phyloP scores from a whole-genome alignment of 2,113 vertebrate genomes.

The Microcebus lehilahytsara region DNA sequence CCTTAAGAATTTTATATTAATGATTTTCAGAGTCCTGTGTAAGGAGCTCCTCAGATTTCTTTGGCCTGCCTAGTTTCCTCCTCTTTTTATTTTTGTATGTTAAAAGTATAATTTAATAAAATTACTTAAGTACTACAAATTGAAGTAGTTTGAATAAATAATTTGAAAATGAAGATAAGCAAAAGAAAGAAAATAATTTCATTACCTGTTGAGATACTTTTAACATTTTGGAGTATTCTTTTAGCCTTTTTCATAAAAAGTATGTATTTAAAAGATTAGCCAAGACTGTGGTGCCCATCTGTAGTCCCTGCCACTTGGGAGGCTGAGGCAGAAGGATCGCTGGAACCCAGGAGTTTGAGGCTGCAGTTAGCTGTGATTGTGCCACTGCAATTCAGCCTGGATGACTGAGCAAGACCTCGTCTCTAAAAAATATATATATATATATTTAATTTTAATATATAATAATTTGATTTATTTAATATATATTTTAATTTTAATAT shows the following conservation, averaged over 20 bases:
- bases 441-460: too few species aligned
- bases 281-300: too few species aligned
- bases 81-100: background rate
- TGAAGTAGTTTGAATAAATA: background rate
- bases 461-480: too few species aligned
- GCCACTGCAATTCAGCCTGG: too few species aligned
- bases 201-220: background rate
- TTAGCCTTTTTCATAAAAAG: background rate
- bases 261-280: background rate
- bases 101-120: background rate
- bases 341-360: too few species aligned
- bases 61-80: background rate
- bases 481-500: too few species aligned
- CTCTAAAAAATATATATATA: too few species aligned
- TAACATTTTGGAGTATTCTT: background rate
- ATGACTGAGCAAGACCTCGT: too few species aligned
- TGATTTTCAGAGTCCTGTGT: background rate
- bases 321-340: too few species aligned
- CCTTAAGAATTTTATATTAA: background rate
- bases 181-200: background rate
- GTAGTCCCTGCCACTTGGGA: too few species aligned
- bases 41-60: background rate
- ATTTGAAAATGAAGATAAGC: background rate
- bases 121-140: background rate
- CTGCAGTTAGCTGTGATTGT: too few species aligned